These are phyloP conservation scores for Xanthorhoe designata DNA, from an alignment of 2,888 invertebrate genomes.

Conservation along the genomic window DNA sequence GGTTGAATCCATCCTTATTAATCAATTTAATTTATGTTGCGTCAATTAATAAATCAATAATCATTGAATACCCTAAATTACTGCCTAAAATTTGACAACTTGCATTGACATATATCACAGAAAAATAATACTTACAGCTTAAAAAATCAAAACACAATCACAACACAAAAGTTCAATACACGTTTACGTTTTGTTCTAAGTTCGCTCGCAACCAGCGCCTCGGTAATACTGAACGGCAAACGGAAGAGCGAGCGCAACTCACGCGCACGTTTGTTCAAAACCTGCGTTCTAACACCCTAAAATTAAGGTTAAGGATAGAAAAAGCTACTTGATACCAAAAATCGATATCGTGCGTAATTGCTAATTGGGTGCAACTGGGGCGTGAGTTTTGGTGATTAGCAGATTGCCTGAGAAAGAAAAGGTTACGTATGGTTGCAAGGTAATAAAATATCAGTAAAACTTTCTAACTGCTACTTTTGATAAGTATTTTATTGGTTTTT, in stretches of 20 bases:
- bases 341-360: constrained; percentile 53
- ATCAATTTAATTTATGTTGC: constrained; percentile 17
- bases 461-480: neutral
- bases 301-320: constrained; percentile 83
- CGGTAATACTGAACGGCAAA: constrained; percentile 76
- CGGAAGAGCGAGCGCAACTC: constrained; percentile 75
- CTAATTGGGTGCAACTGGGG: constrained; percentile 67
- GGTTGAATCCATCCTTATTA: constrained; percentile 17
- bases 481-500: neutral
- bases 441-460: constrained; percentile 4
- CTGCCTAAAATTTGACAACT: neutral
- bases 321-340: constrained; percentile 56
- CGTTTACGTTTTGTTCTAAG: constrained; percentile 69
- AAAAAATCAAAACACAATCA: constrained; percentile 65
- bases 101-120: neutral
- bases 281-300: constrained; percentile 71
- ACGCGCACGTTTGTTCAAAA: constrained; percentile 75
- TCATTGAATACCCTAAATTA: constrained; percentile 5
- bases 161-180: constrained; percentile 73
- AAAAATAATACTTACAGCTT: constrained; percentile 53
- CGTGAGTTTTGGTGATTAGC: constrained; percentile 64
- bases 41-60: constrained; percentile 10
- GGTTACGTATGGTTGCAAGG: constrained; percentile 9
- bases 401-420: constrained; percentile 36
- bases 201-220: constrained; percentile 80